phyloP scores from a whole-genome alignment of 2,797 vertebrate genomes.

The Amblyopsis hoosieri region DNA sequence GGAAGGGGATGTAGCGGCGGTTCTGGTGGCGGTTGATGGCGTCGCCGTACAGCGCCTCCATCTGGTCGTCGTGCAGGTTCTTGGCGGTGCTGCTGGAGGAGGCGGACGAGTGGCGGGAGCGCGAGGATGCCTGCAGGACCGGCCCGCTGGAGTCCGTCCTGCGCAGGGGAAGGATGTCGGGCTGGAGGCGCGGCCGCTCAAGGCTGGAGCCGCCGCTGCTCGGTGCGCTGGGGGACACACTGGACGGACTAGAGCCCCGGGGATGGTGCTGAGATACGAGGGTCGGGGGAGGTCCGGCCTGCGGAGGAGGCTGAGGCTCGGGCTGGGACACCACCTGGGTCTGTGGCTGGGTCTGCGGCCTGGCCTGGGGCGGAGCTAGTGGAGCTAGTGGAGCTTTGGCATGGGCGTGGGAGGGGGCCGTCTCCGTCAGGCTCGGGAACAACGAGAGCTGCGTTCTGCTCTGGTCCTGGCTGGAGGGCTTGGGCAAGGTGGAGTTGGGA shows the following conservation, averaged over 20 bases:
- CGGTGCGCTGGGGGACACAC: constrained; percentile 61
- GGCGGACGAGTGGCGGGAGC: constrained; percentile 84
- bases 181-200: constrained; percentile 76
- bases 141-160: constrained; percentile 87
- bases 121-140: constrained; percentile 75
- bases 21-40: constrained; percentile 94
- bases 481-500: constrained; percentile 57
- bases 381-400: constrained; percentile 29
- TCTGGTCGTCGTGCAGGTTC: constrained; percentile 82
- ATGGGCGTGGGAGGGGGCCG: constrained; percentile 29
- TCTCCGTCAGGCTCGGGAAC: constrained; percentile 39
- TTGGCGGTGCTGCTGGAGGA: constrained; percentile 83
- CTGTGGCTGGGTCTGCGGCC: constrained; percentile 34
- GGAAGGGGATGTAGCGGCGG: constrained; percentile 93
- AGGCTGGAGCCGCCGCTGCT: constrained; percentile 72
- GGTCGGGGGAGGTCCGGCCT: constrained; percentile 40
- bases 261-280: constrained; percentile 34
- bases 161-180: constrained; percentile 89
- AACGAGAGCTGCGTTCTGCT: constrained; percentile 61
- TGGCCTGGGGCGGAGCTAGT: constrained; percentile 39
- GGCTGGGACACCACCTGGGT: constrained; percentile 33
- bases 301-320: constrained; percentile 39
- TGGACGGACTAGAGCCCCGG: constrained; percentile 32
- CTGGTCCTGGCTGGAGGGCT: constrained; percentile 60
- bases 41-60: constrained; percentile 88